phyloP scores from a whole-genome alignment of 2,113 vertebrate species.

The Cyprinodon tularosa region DNA sequence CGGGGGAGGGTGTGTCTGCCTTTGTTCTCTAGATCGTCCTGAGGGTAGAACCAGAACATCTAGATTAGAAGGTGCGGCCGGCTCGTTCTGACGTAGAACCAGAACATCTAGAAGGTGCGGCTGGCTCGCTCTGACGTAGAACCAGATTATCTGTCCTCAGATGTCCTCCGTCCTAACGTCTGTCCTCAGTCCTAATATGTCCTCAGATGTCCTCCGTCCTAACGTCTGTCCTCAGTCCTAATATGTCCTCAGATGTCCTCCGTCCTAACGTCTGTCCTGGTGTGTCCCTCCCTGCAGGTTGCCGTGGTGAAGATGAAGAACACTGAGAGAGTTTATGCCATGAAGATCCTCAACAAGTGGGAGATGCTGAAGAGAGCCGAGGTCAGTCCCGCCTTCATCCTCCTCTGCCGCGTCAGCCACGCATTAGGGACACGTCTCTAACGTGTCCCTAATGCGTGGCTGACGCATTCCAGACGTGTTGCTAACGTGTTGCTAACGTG shows the following conservation, averaged over 20 bases:
- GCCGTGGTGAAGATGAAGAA: constrained; percentile 96
- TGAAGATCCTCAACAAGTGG: constrained; percentile 99
- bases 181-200: too few relatives aligned
- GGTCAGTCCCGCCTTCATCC: constrained; percentile 57
- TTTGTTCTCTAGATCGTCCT: background rate
- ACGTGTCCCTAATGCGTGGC: background rate
- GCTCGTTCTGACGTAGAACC: too few relatives aligned
- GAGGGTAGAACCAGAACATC: background rate
- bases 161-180: too few relatives aligned
- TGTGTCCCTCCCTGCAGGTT: constrained; percentile 39
- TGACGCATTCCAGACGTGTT: background rate
- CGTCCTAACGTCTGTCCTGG: too few relatives aligned
- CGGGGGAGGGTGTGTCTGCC: background rate
- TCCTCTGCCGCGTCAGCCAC: background rate
- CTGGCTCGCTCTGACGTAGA: too few relatives aligned
- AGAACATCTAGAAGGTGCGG: too few relatives aligned
- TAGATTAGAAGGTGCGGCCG: too few relatives aligned
- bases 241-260: too few relatives aligned
- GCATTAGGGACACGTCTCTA: too few relatives aligned
- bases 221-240: too few relatives aligned
- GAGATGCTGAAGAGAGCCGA: constrained; percentile 98
- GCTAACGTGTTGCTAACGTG: background rate
- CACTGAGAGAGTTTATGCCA: constrained; percentile 95
- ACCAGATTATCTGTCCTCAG: too few relatives aligned
- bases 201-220: too few relatives aligned